Base-by-base conservation (phyloP, 2,888 invertebrate species). In the Altica lythri region DNA sequence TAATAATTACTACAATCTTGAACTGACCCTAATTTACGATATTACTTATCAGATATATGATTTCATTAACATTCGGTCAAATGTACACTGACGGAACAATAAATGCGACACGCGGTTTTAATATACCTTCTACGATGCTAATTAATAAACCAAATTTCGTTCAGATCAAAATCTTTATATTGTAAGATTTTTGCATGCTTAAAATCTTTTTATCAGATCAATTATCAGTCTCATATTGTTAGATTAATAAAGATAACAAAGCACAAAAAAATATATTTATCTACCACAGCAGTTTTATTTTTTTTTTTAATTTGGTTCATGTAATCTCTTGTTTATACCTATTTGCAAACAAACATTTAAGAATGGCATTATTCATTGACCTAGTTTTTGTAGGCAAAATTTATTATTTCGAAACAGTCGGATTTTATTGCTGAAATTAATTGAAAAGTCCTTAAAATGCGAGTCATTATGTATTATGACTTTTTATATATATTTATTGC, bases 21-120 rank as follows among this genome's bases (percentile, higher is more conserved):
- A 22, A 22, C 40, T 40, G 40, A 40, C 40, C 40, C 22, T 40
- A 40, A 40, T 40, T 19, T 40, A 40, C 4, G 10, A 40, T 22
- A 40, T 40, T 40, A 40, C 25, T 22, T 22, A 22, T 22, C 8
- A 8, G 8, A 22, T 8, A 22, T 22, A 22, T n/a, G n/a, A n/a
- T n/a, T n/a, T n/a, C 22, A 22, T 22, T 22, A 22, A 22, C 4
- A 4, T 8, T 8, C 4, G 4, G 22, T 22, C 22, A 8, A 22
- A 22, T 5, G 4, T 22, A 5, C 4, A 4, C 22, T 22, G 22
- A 29, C 29, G 9, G 29, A n/a, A 29, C 29, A 27, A 2, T 27
- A n/a, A 27, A 2, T 27, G 9, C 8, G n/a, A 8, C 8, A 27
- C 6, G 10, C 30, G 6, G 10, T 12, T 30, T 4, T 2, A 12